These are phyloP conservation scores for Ophioninae sp. DNA, from an alignment of 2,888 invertebrate genomes.

Conservation along the genomic window DNA sequence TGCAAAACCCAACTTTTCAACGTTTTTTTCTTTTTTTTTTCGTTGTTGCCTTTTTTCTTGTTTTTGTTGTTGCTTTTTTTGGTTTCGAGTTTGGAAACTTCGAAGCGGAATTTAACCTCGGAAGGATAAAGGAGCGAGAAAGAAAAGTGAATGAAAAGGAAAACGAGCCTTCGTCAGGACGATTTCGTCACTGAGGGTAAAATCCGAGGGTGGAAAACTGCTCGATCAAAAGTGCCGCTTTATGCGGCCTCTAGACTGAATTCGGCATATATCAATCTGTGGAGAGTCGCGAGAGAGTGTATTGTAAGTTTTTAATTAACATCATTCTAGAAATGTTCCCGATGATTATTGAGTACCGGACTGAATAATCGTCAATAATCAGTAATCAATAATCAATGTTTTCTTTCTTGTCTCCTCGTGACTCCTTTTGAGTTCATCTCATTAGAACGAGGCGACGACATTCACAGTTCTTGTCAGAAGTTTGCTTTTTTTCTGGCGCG, in stretches of 20 bases:
- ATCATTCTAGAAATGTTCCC: too few relatives aligned
- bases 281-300: conserved; percentile 82
- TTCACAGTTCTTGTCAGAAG: too few relatives aligned
- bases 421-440: too few relatives aligned
- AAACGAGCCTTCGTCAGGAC: conserved; percentile 43
- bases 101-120: not conserved
- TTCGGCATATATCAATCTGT: conserved; percentile 80
- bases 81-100: not conserved
- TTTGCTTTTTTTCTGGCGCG: too few relatives aligned
- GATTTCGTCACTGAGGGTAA: conserved; percentile 23
- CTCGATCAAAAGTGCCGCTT: conserved; percentile 59
- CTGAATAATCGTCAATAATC: too few relatives aligned
- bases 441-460: too few relatives aligned
- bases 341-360: too few relatives aligned
- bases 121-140: not conserved
- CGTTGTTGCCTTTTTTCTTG: not conserved
- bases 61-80: conserved; percentile 15
- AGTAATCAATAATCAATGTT: too few relatives aligned
- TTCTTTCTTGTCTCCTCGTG: too few relatives aligned
- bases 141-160: conserved; percentile 46
- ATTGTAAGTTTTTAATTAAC: conserved; percentile 77
- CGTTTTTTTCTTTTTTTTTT: conserved; percentile 19
- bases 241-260: conserved; percentile 73
- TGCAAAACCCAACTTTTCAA: not conserved
- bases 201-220: conserved; percentile 32